These are phyloP conservation scores for Pygoscelis antarcticus DNA, from an alignment of 2,113 vertebrate species.

Conservation along the genomic window DNA sequence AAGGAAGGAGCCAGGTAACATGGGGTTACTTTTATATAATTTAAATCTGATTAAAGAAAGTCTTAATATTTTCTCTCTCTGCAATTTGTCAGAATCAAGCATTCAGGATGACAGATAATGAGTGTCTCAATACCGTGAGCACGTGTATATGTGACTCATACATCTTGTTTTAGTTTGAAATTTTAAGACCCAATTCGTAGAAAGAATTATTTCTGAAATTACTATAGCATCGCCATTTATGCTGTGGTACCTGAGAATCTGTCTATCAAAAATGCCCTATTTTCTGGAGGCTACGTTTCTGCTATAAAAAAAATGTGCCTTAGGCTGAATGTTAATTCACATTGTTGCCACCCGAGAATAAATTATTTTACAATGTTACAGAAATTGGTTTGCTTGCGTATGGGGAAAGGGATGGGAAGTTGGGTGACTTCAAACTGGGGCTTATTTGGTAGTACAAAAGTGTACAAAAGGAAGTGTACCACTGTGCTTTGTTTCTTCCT, in stretches of 20 bases:
- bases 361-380: not conserved
- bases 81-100: constrained; percentile 3
- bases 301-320: not conserved
- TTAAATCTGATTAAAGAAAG: constrained; percentile 11
- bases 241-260: not conserved
- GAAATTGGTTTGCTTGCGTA: not conserved
- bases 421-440: not conserved
- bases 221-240: not conserved
- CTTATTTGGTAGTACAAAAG: not conserved
- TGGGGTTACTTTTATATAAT: not conserved
- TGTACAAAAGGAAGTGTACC: not conserved
- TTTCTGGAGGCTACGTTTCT: not conserved
- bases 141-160: not conserved
- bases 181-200: not conserved
- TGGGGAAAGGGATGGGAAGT: not conserved
- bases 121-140: not conserved
- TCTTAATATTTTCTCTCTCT: constrained; percentile 10
- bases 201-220: not conserved
- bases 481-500: not conserved
- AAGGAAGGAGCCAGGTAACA: constrained; percentile 12
- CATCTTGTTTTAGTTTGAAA: not conserved
- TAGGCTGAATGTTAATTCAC: not conserved
- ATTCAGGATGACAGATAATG: not conserved
- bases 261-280: not conserved
- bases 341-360: not conserved